phyloP scores from a whole-genome alignment of 2,888 invertebrate species.

The Dicycla oo region DNA sequence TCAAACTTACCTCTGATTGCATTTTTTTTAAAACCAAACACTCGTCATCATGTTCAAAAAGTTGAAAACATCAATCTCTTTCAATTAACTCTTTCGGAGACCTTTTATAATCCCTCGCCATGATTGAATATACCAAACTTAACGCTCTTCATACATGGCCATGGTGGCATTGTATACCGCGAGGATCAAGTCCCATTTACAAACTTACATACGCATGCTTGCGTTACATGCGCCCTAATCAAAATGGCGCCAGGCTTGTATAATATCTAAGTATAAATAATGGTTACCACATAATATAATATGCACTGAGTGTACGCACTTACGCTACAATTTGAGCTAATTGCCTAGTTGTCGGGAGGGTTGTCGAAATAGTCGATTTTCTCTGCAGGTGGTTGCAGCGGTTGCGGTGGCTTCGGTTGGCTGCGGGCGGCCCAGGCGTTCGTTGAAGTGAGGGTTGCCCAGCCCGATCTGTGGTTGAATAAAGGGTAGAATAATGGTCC shows the following conservation, averaged over 20 bases:
- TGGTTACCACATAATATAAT: slow-evolving; percentile 21
- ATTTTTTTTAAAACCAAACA: too few species aligned
- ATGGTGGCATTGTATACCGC: background rate
- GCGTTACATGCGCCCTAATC: background rate
- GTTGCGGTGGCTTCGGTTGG: slow-evolving; percentile 66
- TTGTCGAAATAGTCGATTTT: slow-evolving; percentile 89
- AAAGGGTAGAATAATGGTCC: background rate
- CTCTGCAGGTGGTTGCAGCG: slow-evolving; percentile 57
- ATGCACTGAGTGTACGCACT: slow-evolving; percentile 66
- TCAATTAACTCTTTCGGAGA: background rate
- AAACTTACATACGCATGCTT: slow-evolving; percentile 1
- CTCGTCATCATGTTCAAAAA: background rate
- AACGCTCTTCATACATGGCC: too few species aligned
- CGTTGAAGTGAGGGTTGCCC: slow-evolving; percentile 86
- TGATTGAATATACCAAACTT: background rate
- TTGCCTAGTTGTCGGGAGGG: slow-evolving; percentile 82
- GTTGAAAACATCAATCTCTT: background rate
- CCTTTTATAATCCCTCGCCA: background rate
- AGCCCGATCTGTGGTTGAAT: slow-evolving; percentile 66
- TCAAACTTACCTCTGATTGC: background rate
- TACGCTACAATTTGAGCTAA: slow-evolving; percentile 66
- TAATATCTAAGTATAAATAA: slow-evolving; percentile 42
- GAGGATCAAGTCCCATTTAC: background rate
- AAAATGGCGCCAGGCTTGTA: slow-evolving; percentile 32
- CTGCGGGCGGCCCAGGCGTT: slow-evolving; percentile 87